Evolutionary conservation across 2,888 invertebrate genomes (phyloP), one percentile per base, ranked within the genome.

Genomic region (Drosophila pseudotakahashii): DNA sequence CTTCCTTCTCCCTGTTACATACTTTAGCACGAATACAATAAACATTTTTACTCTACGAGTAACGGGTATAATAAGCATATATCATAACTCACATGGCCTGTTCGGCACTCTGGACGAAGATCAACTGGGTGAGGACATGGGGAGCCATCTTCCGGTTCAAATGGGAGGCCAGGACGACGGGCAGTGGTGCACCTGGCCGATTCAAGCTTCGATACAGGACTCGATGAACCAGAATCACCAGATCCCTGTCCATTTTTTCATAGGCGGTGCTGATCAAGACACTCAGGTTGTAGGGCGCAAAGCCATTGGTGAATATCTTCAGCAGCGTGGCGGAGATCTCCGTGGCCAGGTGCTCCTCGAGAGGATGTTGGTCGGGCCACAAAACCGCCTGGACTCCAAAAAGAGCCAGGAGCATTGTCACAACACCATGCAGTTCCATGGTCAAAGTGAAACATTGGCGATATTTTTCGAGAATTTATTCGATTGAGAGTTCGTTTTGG

Each of bases 101-200:
- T 7, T 51, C 7, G 3, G 50, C 45, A 10, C 52, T 42, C 37
- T 69, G 57, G 2, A 77, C 79, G 34, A 85, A 82, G 13, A 76
- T 58, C n/a, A 82, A 1, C 54, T 75, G 23, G 34, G 72, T 14
- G 0, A 57, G 16, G 0, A 75, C 16, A 0, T 44, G 75, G 6
- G 51, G 2, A 4, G 26, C 30, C 0, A 54, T 10, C 2, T 26
- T 42, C 0, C 3, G 0, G 0, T 2, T 0, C 14, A 80, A 19
- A 0, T 42, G 19, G 1, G 44, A 9, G 14, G 64, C 77, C 53
- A 78, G 0, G 7, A 81, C 37, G 0, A 73, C 3, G 2, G 82
- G 73, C 51, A 84, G 37, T 0, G 3, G 3, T 1, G 19, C 2
- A 7, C 37, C 19, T 0, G 19, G 41, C 0, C n/a, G 23, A 4